Percentiles rank a stretch among this genome's conserved stretches.
Evolutionary conservation across 2,888 invertebrate species (phyloP).

Genomic region (Sphecodes monilicornis): DNA sequence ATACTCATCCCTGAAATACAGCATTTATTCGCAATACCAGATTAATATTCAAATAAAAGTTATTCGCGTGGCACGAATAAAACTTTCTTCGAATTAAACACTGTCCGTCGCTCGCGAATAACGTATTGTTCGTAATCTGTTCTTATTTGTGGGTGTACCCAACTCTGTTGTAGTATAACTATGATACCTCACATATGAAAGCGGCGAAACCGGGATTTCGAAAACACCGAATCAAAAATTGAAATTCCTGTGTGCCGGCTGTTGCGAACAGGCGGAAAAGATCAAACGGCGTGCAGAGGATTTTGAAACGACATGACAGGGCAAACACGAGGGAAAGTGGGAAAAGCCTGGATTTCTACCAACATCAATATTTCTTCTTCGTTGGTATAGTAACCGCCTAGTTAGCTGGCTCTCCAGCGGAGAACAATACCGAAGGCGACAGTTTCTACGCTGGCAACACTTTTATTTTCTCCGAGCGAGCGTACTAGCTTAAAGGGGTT

Average conservation of each 20-base stretch:
- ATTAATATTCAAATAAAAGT: too few relatives aligned
- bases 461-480: constrained; percentile 49
- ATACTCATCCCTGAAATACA: too few relatives aligned
- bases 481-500: constrained; percentile 31
- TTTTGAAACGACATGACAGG: not conserved
- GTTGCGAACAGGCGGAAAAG: not conserved
- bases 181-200: not conserved
- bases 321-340: constrained; percentile 36
- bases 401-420: constrained; percentile 43
- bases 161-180: too few relatives aligned
- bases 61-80: too few relatives aligned
- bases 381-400: constrained; percentile 62
- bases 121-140: too few relatives aligned
- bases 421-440: constrained; percentile 56
- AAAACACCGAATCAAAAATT: not conserved
- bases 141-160: too few relatives aligned
- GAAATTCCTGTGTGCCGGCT: not conserved
- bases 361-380: constrained; percentile 63
- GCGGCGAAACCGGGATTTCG: not conserved
- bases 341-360: constrained; percentile 29
- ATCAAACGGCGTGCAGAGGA: not conserved
- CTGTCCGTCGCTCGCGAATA: too few relatives aligned
- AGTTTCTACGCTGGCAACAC: constrained; percentile 56
- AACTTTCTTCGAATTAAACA: too few relatives aligned
- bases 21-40: too few relatives aligned